phyloP scores from a whole-genome alignment of 2,888 invertebrate species.

The Agriopis aurantiaria region DNA sequence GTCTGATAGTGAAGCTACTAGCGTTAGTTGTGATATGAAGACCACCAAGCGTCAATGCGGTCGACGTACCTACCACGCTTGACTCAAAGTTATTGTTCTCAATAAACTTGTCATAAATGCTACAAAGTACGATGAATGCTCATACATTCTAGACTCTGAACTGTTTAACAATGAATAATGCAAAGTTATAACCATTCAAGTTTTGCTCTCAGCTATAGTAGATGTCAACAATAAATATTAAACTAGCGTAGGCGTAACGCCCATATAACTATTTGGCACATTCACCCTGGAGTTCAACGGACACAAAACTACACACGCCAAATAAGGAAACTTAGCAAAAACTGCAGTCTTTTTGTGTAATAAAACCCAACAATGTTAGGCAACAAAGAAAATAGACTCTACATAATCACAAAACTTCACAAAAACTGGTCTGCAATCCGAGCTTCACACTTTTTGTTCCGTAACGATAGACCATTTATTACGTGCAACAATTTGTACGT shows the following conservation, averaged over 20 bases:
- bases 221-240: slow-evolving; percentile 52
- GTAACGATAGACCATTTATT: slow-evolving; percentile 47
- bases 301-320: slow-evolving; percentile 56
- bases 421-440: slow-evolving; percentile 55
- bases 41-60: slow-evolving; percentile 3
- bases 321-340: slow-evolving; percentile 54
- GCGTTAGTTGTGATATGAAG: not conserved
- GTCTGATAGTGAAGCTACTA: slow-evolving; percentile 4
- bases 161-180: slow-evolving; percentile 24
- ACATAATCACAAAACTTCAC: slow-evolving; percentile 38
- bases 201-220: slow-evolving; percentile 19
- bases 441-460: slow-evolving; percentile 46
- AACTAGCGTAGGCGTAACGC: slow-evolving; percentile 59
- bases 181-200: slow-evolving; percentile 9
- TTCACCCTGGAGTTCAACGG: slow-evolving; percentile 68
- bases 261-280: slow-evolving; percentile 59
- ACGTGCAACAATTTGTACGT: slow-evolving; percentile 36
- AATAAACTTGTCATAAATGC: not conserved
- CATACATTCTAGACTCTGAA: slow-evolving; percentile 11
- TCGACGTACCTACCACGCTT: not conserved
- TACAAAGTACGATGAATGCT: slow-evolving; percentile 17
- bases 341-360: slow-evolving; percentile 37
- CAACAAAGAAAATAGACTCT: slow-evolving; percentile 41
- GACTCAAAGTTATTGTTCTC: slow-evolving; percentile 6
- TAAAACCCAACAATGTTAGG: slow-evolving; percentile 23